Evolutionary conservation across 2,888 invertebrate species (phyloP).

Genomic region (Rugalucina vietnamica): DNA sequence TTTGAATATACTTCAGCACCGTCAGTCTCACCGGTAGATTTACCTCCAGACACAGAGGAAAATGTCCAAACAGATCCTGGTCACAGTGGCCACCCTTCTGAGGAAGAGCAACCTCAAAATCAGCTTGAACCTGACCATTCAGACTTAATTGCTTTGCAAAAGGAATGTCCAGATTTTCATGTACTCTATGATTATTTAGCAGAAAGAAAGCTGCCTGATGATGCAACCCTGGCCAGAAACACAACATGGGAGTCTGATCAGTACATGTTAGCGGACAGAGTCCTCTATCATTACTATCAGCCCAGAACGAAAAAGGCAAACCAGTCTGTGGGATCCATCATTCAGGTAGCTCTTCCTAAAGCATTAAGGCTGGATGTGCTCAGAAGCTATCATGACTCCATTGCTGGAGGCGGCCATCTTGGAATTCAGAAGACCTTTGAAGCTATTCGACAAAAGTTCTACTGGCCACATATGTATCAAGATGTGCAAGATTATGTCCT

Average conservation of each 20-base stretch:
- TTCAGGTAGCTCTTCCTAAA: conserved; percentile 50
- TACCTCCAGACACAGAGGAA: not conserved
- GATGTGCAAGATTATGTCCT: conserved; percentile 38
- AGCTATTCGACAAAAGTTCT: conserved; percentile 42
- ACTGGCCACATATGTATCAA: conserved; percentile 45
- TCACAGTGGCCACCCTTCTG: not conserved
- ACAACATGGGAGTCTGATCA: conserved; percentile 13
- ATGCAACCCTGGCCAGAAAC: not conserved
- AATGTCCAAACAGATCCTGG: not conserved
- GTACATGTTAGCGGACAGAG: not conserved
- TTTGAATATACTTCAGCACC: not conserved
- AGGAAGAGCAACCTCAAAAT: not conserved
- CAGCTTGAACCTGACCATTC: not conserved
- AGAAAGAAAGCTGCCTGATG: conserved; percentile 15
- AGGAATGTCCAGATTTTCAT: conserved; percentile 30
- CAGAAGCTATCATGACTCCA: conserved; percentile 39
- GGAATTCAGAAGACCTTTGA: conserved; percentile 26
- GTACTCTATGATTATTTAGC: conserved; percentile 28
- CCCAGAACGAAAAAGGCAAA: conserved; percentile 11
- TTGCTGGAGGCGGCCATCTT: conserved; percentile 47
- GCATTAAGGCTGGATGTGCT: conserved; percentile 22
- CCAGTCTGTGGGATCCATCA: conserved; percentile 20
- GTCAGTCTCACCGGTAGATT: not conserved
- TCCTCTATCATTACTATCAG: conserved; percentile 21
- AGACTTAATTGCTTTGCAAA: conserved; percentile 17